A percentile compares a stretch with the other conserved stretches of the same genome.
Evolutionary conservation across 1,140 invertebrate genomes (phyloP).

Genomic region (Glomeris maerens): DNA sequence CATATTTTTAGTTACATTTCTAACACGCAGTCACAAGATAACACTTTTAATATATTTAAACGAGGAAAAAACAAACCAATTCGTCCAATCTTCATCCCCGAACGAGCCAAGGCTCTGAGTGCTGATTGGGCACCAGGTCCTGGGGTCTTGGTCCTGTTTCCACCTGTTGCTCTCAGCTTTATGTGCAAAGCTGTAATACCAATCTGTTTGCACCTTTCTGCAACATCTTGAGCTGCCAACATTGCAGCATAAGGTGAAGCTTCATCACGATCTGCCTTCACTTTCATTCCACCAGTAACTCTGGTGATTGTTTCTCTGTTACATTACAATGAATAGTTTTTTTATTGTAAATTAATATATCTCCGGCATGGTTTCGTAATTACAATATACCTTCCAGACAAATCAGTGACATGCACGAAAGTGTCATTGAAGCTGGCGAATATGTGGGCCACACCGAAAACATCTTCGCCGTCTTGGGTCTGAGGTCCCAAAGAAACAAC

Average conservation of each 20-base stretch:
- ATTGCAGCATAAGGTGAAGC: conserved; percentile 99
- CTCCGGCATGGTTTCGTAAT: no score
- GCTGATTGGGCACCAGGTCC: conserved; percentile 98
- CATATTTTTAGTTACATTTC: conserved; percentile 1
- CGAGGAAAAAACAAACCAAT: conserved; percentile 6
- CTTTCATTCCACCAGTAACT: conserved; percentile 99
- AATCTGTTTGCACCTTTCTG: conserved; percentile 92
- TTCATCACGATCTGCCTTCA: conserved; percentile 99
- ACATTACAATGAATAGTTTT: no score
- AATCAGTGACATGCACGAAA: conserved; percentile 98
- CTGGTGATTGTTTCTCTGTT: conserved; percentile 93
- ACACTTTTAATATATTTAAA: neutral
- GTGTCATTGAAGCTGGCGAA: conserved; percentile 99
- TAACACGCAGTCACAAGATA: neutral
- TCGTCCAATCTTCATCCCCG: conserved; percentile 60
- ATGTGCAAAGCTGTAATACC: conserved; percentile 97
- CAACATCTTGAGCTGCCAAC: conserved; percentile 99
- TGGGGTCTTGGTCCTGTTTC: conserved; percentile 94
- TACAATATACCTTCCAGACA: conserved; percentile 89
- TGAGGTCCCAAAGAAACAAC: conserved; percentile 94
- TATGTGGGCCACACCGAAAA: conserved; percentile 98
- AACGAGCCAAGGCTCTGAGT: conserved; percentile 88
- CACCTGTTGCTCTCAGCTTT: conserved; percentile 93
- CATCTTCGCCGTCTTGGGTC: conserved; percentile 89
- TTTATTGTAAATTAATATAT: no score